Percentiles rank a stretch among this genome's conserved stretches.
phyloP scores from a whole-genome alignment of 2,888 invertebrate species.

The Callimorpha dominula region DNA sequence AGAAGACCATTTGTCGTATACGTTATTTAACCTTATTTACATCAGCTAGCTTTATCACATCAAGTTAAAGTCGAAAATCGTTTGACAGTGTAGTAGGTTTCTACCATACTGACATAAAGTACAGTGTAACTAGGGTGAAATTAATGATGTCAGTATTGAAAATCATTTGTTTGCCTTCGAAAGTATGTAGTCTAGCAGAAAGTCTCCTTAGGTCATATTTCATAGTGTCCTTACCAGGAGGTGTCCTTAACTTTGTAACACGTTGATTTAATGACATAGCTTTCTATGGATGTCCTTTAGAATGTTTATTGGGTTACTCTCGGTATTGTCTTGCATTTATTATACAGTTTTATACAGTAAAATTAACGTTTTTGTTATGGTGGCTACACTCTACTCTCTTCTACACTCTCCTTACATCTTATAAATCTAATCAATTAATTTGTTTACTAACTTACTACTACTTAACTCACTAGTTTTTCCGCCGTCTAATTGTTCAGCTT shows the following conservation, averaged over 20 bases:
- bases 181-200: constrained; percentile 63
- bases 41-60: constrained; percentile 44
- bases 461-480: too few relatives aligned
- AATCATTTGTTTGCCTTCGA: constrained; percentile 76
- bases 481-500: too few relatives aligned
- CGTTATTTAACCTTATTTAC: constrained; percentile 41
- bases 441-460: too few relatives aligned
- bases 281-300: constrained; percentile 21
- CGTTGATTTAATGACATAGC: constrained; percentile 42
- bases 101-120: neutral
- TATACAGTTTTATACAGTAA: too few relatives aligned
- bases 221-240: constrained; percentile 49
- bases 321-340: too few relatives aligned
- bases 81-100: constrained; percentile 30
- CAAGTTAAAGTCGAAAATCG: constrained; percentile 50
- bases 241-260: constrained; percentile 27
- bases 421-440: too few relatives aligned
- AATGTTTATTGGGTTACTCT: constrained; percentile 18
- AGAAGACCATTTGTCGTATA: constrained; percentile 70
- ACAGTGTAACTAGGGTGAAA: constrained; percentile 66
- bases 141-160: constrained; percentile 76
- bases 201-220: constrained; percentile 58
- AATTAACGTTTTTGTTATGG: too few relatives aligned
- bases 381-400: too few relatives aligned
- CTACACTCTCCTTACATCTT: too few relatives aligned